Conservation (phyloP, 2,888 invertebrate species). For the Acronicta psi region DNA sequence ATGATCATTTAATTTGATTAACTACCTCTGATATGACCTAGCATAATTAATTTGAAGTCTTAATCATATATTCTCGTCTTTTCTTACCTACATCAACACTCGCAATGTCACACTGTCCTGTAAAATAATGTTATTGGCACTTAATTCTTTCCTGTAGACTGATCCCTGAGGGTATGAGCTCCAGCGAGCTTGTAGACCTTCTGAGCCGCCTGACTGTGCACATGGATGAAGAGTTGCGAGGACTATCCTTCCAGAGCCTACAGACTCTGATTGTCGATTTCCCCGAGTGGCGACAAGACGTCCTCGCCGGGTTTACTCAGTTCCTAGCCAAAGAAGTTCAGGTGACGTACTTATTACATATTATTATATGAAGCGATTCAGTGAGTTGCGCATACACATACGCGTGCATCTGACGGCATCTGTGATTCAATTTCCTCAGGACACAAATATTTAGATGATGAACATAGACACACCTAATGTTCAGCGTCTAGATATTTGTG, state of each 20-base stretch:
- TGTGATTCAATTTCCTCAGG: too few species aligned
- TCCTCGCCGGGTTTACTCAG: constrained; percentile 97
- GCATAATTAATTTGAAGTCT: too few species aligned
- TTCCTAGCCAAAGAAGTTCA: constrained; percentile 97
- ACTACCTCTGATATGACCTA: neutral
- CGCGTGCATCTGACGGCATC: too few species aligned
- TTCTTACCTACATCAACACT: too few species aligned
- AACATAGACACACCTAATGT: too few species aligned
- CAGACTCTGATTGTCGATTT: constrained; percentile 99
- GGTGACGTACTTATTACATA: constrained; percentile 60
- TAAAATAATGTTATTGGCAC: neutral
- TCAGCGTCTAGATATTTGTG: too few species aligned
- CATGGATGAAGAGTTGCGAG: constrained; percentile 99
- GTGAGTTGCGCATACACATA: too few species aligned
- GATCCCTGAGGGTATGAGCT: constrained; percentile 99
- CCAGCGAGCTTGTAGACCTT: constrained; percentile 97
- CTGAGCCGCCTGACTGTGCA: constrained; percentile 98
- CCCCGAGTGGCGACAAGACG: constrained; percentile 99
- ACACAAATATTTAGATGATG: too few species aligned
- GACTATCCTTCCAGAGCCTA: constrained; percentile 97
- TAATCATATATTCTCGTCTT: too few species aligned
- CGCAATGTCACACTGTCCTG: too few species aligned
- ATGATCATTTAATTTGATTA: neutral
- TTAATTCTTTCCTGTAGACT: constrained; percentile 86
- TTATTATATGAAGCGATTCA: neutral